These are phyloP conservation scores for Melanostigma gelatinosum DNA, from an alignment of 2,113 vertebrate genomes.

Conservation along the genomic window DNA sequence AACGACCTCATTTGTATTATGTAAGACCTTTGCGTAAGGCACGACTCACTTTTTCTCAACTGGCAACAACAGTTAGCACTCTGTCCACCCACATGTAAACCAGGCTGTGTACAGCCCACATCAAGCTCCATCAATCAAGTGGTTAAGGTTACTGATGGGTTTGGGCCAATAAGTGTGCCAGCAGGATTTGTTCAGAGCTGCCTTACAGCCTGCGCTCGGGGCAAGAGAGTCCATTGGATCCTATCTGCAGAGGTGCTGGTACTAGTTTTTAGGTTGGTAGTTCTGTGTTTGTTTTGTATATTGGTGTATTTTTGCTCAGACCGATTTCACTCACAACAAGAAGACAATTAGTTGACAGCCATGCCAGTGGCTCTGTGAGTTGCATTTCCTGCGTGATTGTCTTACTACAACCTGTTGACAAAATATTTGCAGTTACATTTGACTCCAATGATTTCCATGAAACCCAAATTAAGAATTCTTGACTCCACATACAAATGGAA, in stretches of 20 bases:
- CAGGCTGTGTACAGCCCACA: slow-evolving; percentile 24
- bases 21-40: slow-evolving; percentile 38
- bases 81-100: slow-evolving; percentile 44
- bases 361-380: neutral
- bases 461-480: neutral
- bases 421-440: neutral
- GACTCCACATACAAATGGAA: neutral
- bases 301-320: neutral
- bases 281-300: slow-evolving; percentile 3
- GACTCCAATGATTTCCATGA: slow-evolving; percentile 21
- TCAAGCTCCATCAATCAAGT: slow-evolving; percentile 31
- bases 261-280: neutral
- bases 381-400: neutral
- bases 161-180: slow-evolving; percentile 11
- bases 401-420: neutral
- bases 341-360: neutral
- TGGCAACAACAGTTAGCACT: slow-evolving; percentile 41
- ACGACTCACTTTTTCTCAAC: slow-evolving; percentile 29
- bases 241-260: neutral
- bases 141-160: slow-evolving; percentile 21
- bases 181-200: slow-evolving; percentile 24
- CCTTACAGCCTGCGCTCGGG: slow-evolving; percentile 2
- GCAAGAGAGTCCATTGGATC: neutral
- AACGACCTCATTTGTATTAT: slow-evolving; percentile 36
- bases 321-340: neutral